These are phyloP conservation scores for Dolichotis patagonum DNA, from an alignment of 2,113 vertebrate species.

Conservation along the genomic window DNA sequence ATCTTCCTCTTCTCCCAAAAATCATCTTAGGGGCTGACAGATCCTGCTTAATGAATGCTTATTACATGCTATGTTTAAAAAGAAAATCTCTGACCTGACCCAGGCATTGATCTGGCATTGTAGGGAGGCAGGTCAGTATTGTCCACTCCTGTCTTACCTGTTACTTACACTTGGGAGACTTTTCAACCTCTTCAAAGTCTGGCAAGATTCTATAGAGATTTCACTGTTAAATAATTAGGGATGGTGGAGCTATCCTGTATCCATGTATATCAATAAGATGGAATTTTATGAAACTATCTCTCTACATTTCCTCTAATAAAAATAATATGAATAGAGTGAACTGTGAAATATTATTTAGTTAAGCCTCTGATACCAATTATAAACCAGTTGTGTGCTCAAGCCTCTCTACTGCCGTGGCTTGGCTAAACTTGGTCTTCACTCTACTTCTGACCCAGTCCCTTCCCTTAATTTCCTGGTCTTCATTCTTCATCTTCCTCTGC, in stretches of 20 bases:
- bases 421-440: neutral
- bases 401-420: neutral
- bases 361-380: slow-evolving; percentile 10
- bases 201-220: neutral
- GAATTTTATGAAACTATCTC: slow-evolving; percentile 16
- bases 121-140: neutral
- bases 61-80: neutral
- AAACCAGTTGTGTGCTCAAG: neutral
- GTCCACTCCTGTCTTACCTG: neutral
- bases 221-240: neutral
- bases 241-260: neutral
- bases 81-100: neutral
- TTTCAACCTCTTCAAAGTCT: neutral
- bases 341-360: neutral
- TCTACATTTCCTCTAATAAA: slow-evolving; percentile 12
- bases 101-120: neutral
- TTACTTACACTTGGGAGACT: neutral
- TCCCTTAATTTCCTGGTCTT: neutral
- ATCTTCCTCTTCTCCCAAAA: neutral
- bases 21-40: neutral
- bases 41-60: neutral
- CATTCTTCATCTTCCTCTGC: neutral
- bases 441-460: neutral
- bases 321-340: slow-evolving; percentile 15
- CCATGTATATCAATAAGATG: neutral